Evolutionary conservation across 2,888 invertebrate genomes (phyloP).

Genomic region (Nemapogon koenigi): DNA sequence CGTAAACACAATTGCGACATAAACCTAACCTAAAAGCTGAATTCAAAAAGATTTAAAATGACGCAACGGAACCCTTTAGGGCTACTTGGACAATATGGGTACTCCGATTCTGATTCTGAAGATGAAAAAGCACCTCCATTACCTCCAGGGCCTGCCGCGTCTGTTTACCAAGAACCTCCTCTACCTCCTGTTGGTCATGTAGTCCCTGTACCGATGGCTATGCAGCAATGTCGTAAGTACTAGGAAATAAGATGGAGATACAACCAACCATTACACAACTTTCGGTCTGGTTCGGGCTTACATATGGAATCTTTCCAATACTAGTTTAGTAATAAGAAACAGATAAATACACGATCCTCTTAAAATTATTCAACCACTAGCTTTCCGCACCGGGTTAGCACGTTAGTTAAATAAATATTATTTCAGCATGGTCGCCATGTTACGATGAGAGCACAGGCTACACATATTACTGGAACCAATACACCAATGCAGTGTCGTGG

Average conservation of each 20-base stretch:
- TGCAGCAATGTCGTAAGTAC: too few species aligned
- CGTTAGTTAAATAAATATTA: constrained; percentile 2
- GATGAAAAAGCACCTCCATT: too few species aligned
- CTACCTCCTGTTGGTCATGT: background rate
- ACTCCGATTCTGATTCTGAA: constrained; percentile 50
- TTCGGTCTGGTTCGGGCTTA: too few species aligned
- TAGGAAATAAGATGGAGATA: too few species aligned
- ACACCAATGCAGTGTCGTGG: constrained; percentile 68
- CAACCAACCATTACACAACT: too few species aligned
- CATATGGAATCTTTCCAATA: too few species aligned
- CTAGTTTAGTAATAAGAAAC: too few species aligned
- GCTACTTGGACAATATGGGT: constrained; percentile 44
- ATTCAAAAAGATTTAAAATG: constrained; percentile 25
- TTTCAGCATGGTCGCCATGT: constrained; percentile 66
- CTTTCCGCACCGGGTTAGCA: too few species aligned
- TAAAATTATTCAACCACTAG: too few species aligned
- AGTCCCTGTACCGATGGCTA: too few species aligned
- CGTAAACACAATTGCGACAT: too few species aligned
- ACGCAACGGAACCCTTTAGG: constrained; percentile 48
- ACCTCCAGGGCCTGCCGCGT: background rate
- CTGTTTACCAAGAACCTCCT: background rate
- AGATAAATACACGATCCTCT: too few species aligned
- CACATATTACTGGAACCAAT: constrained; percentile 68
- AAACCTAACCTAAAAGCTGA: background rate
- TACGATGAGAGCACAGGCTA: constrained; percentile 66